Evolutionary conservation across 1,140 invertebrate species (phyloP), one percentile per base, ranked within the genome.

Genomic region (Magallana ariakensis): DNA sequence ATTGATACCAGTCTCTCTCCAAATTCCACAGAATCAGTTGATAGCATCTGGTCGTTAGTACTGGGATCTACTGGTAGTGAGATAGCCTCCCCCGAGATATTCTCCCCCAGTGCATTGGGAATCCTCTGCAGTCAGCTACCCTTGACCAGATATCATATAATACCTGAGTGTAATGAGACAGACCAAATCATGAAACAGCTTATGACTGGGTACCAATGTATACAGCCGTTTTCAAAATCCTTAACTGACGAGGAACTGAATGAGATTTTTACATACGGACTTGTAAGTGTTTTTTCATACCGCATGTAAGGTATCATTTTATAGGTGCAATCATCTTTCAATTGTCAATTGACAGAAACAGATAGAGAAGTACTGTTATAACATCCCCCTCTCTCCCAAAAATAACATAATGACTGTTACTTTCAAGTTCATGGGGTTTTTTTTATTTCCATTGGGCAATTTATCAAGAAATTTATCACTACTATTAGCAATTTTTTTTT

Each of bases 191-290:
- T 75, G 0, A 75, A 75, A 19, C 66, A 75, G 8, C 22, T 75
- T 13, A 75, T 75, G 66, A 75, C 66, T 26, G 22, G 66, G 22
- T 75, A 75, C 33, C 66, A 75, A 26, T 46, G 13, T 75, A 19
- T 75, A 2, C 66, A 75, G 33, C 66, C 66, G 33, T 75, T 75
- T 26, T 26, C 66, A 75, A 75, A 33, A 13, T 26, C 22, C 6
- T 26, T 75, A 13, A 75, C 66, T 10, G 66, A 75, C 22, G 22
- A 75, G 66, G 66, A 75, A 26, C 66, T 19, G 9, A 26, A 75
- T 33, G 66, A 75, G 22, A 75, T 75, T 26, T 75, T 75, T 75
- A 75, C 66, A 19, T 19, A 75, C 33, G 66, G 66, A 26, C 19
- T 75, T 11, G 66, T 75, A 75, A 26, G 66, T 75, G 33, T 46